A percentile compares a stretch with the other conserved stretches of the same genome.
Evolutionary conservation across 2,888 invertebrate species (phyloP).

Genomic region (Drosophila koepferae): DNA sequence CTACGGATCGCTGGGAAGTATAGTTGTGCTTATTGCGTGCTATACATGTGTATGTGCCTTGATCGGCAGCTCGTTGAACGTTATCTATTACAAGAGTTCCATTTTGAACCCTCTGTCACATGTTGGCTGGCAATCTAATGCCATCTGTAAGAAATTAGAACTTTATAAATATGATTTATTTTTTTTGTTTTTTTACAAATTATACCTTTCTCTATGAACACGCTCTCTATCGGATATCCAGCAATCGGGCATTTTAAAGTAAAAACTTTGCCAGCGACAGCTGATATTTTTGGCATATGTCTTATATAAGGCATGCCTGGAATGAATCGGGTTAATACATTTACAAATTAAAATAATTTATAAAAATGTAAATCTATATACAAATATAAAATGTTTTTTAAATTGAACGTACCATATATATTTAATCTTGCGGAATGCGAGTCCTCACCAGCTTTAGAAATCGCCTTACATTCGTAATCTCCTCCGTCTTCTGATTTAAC

Average conservation of each 20-base stretch:
- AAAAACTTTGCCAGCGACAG: slow-evolving; percentile 92
- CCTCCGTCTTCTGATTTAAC: slow-evolving; percentile 95
- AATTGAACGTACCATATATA: slow-evolving; percentile 89
- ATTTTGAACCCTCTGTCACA: slow-evolving; percentile 93
- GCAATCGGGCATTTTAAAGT: slow-evolving; percentile 95
- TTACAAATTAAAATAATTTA: too few relatives aligned
- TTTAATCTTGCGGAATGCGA: slow-evolving; percentile 94
- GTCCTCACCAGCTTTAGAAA: slow-evolving; percentile 91
- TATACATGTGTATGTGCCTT: slow-evolving; percentile 95
- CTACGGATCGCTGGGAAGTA: slow-evolving; percentile 90
- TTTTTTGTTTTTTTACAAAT: too few relatives aligned
- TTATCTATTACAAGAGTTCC: slow-evolving; percentile 94
- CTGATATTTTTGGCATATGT: slow-evolving; percentile 93
- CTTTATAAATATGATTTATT: neutral
- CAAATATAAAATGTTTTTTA: neutral
- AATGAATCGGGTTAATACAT: neutral
- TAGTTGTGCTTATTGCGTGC: slow-evolving; percentile 93
- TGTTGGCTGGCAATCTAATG: slow-evolving; percentile 92
- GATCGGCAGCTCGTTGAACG: slow-evolving; percentile 93
- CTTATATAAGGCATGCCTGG: slow-evolving; percentile 92
- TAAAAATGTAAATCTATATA: neutral
- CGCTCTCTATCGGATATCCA: slow-evolving; percentile 93
- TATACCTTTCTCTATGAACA: slow-evolving; percentile 94
- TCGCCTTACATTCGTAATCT: slow-evolving; percentile 93
- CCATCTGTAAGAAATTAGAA: slow-evolving; percentile 87